Conservation (phyloP, 2,797 vertebrate species). For the Anabacerthia variegaticeps region DNA sequence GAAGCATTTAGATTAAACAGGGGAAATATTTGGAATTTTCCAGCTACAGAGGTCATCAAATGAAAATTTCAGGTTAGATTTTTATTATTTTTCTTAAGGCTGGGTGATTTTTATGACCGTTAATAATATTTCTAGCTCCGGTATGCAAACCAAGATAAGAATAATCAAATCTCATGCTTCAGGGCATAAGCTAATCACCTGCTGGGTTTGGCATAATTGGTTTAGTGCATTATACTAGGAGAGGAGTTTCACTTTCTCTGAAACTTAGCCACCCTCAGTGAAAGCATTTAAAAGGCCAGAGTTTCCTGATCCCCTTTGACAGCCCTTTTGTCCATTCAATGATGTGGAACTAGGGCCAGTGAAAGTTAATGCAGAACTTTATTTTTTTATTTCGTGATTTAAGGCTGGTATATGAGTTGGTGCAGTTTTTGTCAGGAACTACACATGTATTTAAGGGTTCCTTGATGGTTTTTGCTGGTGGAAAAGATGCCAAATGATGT, state of each 20-base stretch:
- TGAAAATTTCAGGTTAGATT: neutral
- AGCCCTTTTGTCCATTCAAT: neutral
- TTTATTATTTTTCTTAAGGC: neutral
- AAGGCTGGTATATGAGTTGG: neutral
- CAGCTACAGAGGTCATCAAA: neutral
- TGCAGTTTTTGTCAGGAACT: neutral
- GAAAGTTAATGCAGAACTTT: neutral
- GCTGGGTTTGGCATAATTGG: slow-evolving; percentile 45
- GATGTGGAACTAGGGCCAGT: neutral
- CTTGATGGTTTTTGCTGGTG: neutral
- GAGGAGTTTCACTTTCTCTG: slow-evolving; percentile 11
- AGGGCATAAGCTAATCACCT: slow-evolving; percentile 61
- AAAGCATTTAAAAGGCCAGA: slow-evolving; percentile 5
- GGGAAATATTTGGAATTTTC: neutral
- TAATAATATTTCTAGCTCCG: slow-evolving; percentile 31
- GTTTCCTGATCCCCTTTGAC: slow-evolving; percentile 18
- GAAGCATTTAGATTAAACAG: neutral
- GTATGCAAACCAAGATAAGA: slow-evolving; percentile 47
- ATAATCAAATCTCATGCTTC: slow-evolving; percentile 67
- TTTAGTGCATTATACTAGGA: slow-evolving; percentile 26
- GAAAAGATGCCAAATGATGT: neutral
- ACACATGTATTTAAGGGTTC: neutral
- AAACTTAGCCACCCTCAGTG: neutral
- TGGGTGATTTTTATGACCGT: slow-evolving; percentile 3
- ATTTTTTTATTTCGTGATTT: neutral